Evolutionary conservation across 37 sponge, comb jelly and placozoan genomes (phyloP).

Genomic region (Ephydatia muelleri): DNA sequence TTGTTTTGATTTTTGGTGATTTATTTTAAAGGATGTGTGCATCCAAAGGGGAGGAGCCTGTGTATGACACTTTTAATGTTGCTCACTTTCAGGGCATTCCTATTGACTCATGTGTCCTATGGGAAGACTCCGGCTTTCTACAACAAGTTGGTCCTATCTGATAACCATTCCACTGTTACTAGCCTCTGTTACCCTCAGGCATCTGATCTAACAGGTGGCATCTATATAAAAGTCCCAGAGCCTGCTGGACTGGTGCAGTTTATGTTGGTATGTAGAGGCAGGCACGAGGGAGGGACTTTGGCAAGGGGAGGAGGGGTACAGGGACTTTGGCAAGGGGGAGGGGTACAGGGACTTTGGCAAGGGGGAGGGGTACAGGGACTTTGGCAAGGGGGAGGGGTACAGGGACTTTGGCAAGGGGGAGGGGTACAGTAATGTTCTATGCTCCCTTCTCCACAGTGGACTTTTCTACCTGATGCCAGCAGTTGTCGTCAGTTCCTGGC

Average conservation of each 20-base stretch:
- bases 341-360: no score
- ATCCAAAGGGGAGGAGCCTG: no score
- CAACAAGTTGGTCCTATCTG: slow-evolving; percentile 69
- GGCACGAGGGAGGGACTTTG: no score
- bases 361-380: no score
- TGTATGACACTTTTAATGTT: neutral
- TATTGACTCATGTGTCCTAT: slow-evolving; percentile 90
- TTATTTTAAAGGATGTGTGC: no score
- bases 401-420: no score
- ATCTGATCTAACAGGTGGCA: slow-evolving; percentile 89
- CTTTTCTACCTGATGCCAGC: slow-evolving; percentile 71
- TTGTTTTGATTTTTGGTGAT: no score
- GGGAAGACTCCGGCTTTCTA: slow-evolving; percentile 83
- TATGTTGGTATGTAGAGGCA: slow-evolving; percentile 64
- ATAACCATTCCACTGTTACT: neutral
- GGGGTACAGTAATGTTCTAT: no score
- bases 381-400: no score
- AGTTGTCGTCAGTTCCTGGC: slow-evolving; percentile 37
- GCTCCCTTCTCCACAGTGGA: slow-evolving; percentile 51
- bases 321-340: no score
- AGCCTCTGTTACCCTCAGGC: slow-evolving; percentile 42
- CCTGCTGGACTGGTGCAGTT: slow-evolving; percentile 74
- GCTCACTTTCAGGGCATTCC: slow-evolving; percentile 62
- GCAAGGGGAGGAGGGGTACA: no score
- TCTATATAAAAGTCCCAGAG: slow-evolving; percentile 71